These are phyloP conservation scores for Melospiza georgiana DNA, from an alignment of 2,113 vertebrate genomes.

Conservation along the genomic window DNA sequence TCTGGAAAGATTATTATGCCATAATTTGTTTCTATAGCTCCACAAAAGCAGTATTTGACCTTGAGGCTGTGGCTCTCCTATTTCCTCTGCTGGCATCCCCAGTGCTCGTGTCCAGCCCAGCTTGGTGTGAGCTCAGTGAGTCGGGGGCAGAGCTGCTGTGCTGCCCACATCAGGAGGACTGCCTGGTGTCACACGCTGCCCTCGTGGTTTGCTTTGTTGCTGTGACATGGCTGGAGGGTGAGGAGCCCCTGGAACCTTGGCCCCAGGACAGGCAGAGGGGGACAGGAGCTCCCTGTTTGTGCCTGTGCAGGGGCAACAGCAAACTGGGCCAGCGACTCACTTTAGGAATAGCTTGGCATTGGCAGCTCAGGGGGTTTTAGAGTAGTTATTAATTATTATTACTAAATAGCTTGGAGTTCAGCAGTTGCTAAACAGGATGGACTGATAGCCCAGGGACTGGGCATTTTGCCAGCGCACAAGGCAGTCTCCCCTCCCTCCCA, in stretches of 20 bases:
- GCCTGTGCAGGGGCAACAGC: neutral
- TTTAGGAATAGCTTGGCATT: neutral
- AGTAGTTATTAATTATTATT: neutral
- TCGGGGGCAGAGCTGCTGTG: neutral
- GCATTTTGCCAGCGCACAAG: neutral
- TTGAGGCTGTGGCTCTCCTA: neutral
- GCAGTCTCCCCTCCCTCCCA: neutral
- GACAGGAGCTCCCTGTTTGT: neutral
- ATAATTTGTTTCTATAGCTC: neutral
- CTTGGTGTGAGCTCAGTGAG: neutral
- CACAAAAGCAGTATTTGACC: neutral
- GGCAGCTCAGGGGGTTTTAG: neutral
- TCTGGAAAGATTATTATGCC: neutral
- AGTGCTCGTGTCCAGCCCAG: neutral
- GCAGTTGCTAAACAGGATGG: neutral
- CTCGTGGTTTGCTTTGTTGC: neutral
- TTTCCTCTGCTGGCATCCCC: neutral
- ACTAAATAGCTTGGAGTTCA: neutral
- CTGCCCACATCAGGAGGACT: neutral
- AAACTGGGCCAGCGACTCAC: neutral
- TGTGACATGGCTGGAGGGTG: neutral
- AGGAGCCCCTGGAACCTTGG: neutral
- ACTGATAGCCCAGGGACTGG: neutral
- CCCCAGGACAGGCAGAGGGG: neutral
- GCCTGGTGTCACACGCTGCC: neutral